A percentile compares a stretch with the other conserved stretches of the same genome.
These are phyloP conservation scores for Entomobrya proxima DNA, from an alignment of 2,888 invertebrate genomes.

Conservation along the genomic window DNA sequence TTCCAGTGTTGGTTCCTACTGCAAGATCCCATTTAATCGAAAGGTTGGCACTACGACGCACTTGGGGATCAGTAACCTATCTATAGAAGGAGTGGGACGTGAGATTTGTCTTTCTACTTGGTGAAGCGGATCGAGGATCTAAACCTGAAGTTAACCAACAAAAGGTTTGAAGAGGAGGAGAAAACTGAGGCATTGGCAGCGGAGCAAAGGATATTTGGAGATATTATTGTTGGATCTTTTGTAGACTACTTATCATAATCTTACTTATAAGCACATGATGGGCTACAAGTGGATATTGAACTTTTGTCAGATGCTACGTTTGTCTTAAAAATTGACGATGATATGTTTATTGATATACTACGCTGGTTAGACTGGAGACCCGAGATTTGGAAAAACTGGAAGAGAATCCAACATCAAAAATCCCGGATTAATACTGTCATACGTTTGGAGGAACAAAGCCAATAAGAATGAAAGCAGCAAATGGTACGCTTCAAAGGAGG, in stretches of 20 bases:
- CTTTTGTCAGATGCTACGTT: conserved; percentile 74
- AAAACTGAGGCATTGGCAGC: too few species aligned
- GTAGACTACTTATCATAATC: conserved; percentile 66
- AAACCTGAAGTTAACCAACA: not conserved
- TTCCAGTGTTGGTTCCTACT: conserved; percentile 30
- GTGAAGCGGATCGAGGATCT: conserved; percentile 17
- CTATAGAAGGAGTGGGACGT: conserved; percentile 1
- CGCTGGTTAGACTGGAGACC: conserved; percentile 77
- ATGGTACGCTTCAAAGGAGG: conserved; percentile 42
- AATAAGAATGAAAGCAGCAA: not conserved
- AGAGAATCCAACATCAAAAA: not conserved
- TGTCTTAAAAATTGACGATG: conserved; percentile 76
- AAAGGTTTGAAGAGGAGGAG: not conserved
- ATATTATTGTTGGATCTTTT: conserved; percentile 12
- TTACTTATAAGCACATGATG: conserved; percentile 76
- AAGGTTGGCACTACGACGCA: not conserved
- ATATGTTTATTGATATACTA: conserved; percentile 24
- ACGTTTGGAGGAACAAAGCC: conserved; percentile 7
- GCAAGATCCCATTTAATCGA: conserved; percentile 17
- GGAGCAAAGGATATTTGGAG: conserved; percentile 4
- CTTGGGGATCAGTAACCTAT: not conserved
- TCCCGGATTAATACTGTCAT: conserved; percentile 4
- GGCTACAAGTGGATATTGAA: conserved; percentile 75
- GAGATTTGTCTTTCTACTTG: conserved; percentile 21
- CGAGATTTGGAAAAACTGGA: not conserved